These are phyloP conservation scores for Neodontobutis hainanensis DNA, from an alignment of 2,113 vertebrate genomes.

Conservation along the genomic window DNA sequence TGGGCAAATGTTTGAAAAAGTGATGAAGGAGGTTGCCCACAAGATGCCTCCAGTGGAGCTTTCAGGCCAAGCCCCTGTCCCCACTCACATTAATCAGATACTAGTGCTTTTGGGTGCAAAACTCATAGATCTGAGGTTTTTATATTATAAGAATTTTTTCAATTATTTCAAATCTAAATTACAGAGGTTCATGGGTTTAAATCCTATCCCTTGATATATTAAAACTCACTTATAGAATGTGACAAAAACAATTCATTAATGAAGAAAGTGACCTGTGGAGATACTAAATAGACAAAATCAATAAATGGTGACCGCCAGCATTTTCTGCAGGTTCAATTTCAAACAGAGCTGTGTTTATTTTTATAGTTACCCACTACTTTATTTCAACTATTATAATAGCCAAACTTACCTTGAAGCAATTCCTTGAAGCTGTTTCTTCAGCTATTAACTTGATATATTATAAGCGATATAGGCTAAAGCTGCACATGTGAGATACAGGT, in stretches of 20 bases:
- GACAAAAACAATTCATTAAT: no score
- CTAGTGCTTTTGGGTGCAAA: neutral
- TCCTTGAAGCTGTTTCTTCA: neutral
- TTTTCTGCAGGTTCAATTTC: neutral
- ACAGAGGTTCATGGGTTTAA: no score
- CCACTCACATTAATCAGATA: neutral
- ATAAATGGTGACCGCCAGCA: neutral
- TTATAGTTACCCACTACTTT: neutral
- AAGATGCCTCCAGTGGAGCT: neutral
- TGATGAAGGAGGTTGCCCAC: constrained; percentile 6
- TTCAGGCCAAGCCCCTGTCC: constrained; percentile 5
- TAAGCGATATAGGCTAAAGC: neutral
- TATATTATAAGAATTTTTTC: no score
- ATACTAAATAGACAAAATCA: neutral
- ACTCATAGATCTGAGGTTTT: no score
- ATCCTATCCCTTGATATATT: no score
- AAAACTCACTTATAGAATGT: no score
- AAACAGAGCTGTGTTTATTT: neutral
- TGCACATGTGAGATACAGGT: neutral
- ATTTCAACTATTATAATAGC: constrained; percentile 1
- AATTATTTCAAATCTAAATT: no score
- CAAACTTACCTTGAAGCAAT: constrained; percentile 11
- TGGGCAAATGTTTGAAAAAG: neutral
- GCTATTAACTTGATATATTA: constrained; percentile 4
- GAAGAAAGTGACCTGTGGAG: no score